Percentiles rank a stretch among this genome's conserved stretches.
phyloP scores from a whole-genome alignment of 2,888 invertebrate genomes.

The Apotomis betuletana region DNA sequence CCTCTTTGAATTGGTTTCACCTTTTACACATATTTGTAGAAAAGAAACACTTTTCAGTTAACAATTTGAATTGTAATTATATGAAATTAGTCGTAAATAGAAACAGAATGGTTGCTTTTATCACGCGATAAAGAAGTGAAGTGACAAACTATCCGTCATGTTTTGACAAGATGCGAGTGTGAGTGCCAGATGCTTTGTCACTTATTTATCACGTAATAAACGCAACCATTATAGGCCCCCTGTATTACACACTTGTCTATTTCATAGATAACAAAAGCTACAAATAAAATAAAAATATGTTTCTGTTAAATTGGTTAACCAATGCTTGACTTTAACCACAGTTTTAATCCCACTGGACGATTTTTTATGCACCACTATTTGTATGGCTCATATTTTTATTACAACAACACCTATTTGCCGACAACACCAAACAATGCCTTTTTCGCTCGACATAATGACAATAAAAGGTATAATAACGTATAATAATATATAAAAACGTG shows the following conservation, averaged over 20 bases:
- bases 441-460: too few relatives aligned
- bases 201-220: too few relatives aligned
- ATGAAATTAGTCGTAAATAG: constrained; percentile 1
- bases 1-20: constrained; percentile 13
- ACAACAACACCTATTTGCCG: background rate
- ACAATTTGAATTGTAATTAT: constrained; percentile 18
- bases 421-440: too few relatives aligned
- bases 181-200: too few relatives aligned
- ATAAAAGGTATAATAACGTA: too few relatives aligned
- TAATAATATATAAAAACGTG: too few relatives aligned
- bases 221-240: too few relatives aligned
- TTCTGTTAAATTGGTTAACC: constrained; percentile 4
- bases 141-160: too few relatives aligned
- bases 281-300: constrained; percentile 1
- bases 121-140: too few relatives aligned
- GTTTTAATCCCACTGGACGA: background rate
- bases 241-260: background rate
- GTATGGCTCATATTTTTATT: background rate
- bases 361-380: background rate
- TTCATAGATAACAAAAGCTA: background rate
- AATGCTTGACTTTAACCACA: background rate
- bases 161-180: too few relatives aligned
- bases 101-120: too few relatives aligned
- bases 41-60: constrained; percentile 12
- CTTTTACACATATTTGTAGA: background rate